Evolutionary conservation across 2,888 invertebrate species (phyloP).

Genomic region (Caenorhabditis japonica): DNA sequence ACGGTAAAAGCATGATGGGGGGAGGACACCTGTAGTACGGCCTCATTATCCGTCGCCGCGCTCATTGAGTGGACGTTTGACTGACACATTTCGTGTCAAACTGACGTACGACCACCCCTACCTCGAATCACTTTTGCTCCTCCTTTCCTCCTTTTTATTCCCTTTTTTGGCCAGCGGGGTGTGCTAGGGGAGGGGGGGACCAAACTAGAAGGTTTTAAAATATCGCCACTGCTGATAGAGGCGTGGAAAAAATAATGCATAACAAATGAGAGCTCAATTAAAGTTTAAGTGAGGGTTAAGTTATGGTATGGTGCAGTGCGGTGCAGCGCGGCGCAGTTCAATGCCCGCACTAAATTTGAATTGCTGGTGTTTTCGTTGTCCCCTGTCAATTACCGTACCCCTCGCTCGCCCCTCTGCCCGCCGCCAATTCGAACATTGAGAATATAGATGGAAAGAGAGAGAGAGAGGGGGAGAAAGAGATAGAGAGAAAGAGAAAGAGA

Average conservation of each 20-base stretch:
- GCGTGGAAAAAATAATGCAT: conserved; percentile 24
- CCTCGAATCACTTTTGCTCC: conserved; percentile 19
- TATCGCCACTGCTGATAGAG: neutral
- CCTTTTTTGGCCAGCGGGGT: neutral
- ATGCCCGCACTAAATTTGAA: conserved; percentile 19
- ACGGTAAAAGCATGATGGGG: neutral
- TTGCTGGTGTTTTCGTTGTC: conserved; percentile 22
- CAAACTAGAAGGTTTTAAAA: too few relatives aligned
- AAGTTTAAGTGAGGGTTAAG: conserved; percentile 18
- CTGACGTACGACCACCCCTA: conserved; percentile 47
- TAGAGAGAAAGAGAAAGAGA: conserved; percentile 44
- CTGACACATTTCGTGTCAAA: conserved; percentile 53
- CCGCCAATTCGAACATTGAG: conserved; percentile 51
- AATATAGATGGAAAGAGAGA: conserved; percentile 38
- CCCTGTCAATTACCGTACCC: conserved; percentile 58
- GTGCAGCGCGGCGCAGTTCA: too few relatives aligned
- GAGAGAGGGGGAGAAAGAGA: conserved; percentile 41
- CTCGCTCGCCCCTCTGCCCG: conserved; percentile 47
- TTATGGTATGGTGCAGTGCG: too few relatives aligned
- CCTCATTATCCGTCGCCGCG: conserved; percentile 34
- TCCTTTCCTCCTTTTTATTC: conserved; percentile 9
- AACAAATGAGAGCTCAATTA: conserved; percentile 40
- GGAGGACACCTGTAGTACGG: conserved; percentile 10
- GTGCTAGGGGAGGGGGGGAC: conserved; percentile 11
- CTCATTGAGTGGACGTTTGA: conserved; percentile 51